Base-by-base conservation (phyloP, 2,113 vertebrate genomes). In the Perccottus glenii region DNA sequence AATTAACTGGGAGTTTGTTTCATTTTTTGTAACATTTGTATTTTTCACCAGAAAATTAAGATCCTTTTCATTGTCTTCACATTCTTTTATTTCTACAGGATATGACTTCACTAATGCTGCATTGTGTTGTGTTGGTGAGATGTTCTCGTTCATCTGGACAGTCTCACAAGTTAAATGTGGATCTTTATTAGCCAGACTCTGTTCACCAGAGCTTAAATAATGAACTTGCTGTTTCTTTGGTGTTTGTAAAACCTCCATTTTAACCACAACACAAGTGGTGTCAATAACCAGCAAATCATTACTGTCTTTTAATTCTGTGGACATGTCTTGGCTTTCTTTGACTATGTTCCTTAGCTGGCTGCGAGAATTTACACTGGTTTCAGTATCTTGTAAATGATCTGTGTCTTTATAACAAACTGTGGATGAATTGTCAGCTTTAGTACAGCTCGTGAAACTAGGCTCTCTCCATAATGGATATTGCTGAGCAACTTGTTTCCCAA, bases 241-340 rank as follows among this genome's bases (percentile, higher is more conserved):
- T 2, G 92, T 88, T 4, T 90, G 85, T 6, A 97, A 91, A 9
- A 94, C 91, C 73, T 96, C 93, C 11, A 95, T 93, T 15, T 91
- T 91, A 14, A 96, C 94, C 15, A 95, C 91, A 66, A 96, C 94
- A 6, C 94, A 91, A n/a, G 93, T 95, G 68, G 94, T 94, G 53
- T 98, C 93, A 0, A 95, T 94, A 38, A 95, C 86, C 75, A 95
- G 87, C 6, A 94, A 68, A 0, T 91, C 92, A n/a, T 88, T 85
- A 0, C 50, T 83, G 9, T 76, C 78, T 36, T 87, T 78, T 19
- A 71, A 38, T 47, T 70, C 48, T 3, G 56, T 14, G 52, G 9
- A 9, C 10, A 14, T 9, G 19, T 86, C 75, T 4, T 56, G 36
- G 55, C 15, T 74, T 11, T 14, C 77, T 27, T 62, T 75, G 50